Base-by-base conservation (phyloP, 2,888 invertebrate species). In the Hypolimnas misippus region DNA sequence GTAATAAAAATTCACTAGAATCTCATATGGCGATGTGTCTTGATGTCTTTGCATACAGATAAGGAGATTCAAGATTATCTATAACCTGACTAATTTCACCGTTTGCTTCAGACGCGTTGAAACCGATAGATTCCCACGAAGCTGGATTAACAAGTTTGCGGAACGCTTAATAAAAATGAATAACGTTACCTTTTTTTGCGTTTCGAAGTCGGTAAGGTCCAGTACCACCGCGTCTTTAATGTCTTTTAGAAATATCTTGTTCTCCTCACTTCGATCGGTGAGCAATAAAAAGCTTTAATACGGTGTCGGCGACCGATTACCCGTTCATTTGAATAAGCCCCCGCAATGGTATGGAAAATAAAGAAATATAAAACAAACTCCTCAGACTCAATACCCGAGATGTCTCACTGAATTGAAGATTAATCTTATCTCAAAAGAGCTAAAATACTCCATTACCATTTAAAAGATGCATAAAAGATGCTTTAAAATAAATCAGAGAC, bases 281-380 rank as follows among this genome's bases (percentile, higher is more conserved):
- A 57, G 57, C 46, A 61, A 64, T 63, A 61, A 61, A 54, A 63
- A 59, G 29, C 52, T 54, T 59, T 38, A 67, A 63, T 59, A 53
- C 56, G 59, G 62, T 57, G 63, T 66, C 63, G 61, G 51, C 55
- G 63, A 63, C 63, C 63, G 61, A 67, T 67, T 62, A 51, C 57
- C 49, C 58, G 44, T 64, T 77, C 78, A 84, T 86, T 86, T 83
- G 78, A 82, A 84, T 86, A 86, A 84, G 74, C 79, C 78, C 74
- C 76, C 70, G 76, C 79, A 78, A 82, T 52, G 53, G 57, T 54
- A 51, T 51, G 55, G 55, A 62, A 58, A 65, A 62, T 65, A 57
- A 65, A 59, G 44, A 46, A 64, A 63, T 58, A 66, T 61, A 54
- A 38, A 55, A 81, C 57, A 62, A 52, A 55, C 52, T 42, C 53